Conservation (phyloP, 2,797 vertebrate genomes). For the Tangara arthus region DNA sequence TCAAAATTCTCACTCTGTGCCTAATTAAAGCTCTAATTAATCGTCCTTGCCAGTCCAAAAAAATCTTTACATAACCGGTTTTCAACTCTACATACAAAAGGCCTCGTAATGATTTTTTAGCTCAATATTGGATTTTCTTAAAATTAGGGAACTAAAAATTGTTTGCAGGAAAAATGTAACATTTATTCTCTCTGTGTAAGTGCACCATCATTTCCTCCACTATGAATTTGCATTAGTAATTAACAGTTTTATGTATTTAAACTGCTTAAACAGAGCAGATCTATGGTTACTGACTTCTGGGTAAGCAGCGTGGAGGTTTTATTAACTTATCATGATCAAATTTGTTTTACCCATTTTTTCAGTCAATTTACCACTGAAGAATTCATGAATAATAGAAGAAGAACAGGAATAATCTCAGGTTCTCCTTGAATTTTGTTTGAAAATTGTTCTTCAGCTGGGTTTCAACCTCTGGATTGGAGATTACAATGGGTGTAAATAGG, state of each 20-base stretch:
- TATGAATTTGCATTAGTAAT: conserved; percentile 13
- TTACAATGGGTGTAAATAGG: fast-evolving
- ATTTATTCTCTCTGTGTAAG: background rate
- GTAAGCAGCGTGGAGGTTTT: background rate
- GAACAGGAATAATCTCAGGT: background rate
- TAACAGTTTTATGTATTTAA: background rate
- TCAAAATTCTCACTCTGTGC: background rate
- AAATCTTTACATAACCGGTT: background rate
- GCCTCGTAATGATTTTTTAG: background rate
- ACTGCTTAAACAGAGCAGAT: background rate
- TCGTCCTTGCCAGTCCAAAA: background rate
- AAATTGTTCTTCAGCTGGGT: background rate
- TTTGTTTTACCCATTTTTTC: background rate
- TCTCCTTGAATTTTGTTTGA: background rate
- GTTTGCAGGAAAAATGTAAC: background rate
- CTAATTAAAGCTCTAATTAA: background rate
- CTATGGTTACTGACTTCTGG: background rate
- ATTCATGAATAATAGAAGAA: background rate
- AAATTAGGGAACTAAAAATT: background rate
- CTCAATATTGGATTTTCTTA: background rate
- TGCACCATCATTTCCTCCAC: background rate
- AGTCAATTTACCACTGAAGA: background rate
- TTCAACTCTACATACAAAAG: background rate
- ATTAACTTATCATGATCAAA: conserved; percentile 38
- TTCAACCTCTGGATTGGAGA: background rate